Evolutionary conservation across 1,140 invertebrate species (phyloP), one percentile per base, ranked within the genome.

Genomic region (Phocides pigmalion): DNA sequence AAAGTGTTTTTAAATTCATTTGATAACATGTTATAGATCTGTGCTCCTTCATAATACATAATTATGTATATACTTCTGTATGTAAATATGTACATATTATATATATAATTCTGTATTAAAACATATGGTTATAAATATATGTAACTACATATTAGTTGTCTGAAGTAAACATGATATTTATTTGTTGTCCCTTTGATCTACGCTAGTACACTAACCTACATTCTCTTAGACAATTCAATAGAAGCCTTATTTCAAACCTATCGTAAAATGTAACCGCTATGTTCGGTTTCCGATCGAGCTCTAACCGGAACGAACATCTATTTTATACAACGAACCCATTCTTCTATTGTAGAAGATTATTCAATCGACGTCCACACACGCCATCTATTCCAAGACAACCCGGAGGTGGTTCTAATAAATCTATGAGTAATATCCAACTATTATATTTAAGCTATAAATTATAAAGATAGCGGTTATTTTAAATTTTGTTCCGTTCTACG

Each of bases 361-460:
- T n/a, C 46, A 58, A 58, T 58, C 54, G 54, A 41, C 39, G 25
- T 15, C 4, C 54, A 58, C 32, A 46, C 16, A 32, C 22, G 54
- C 54, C 41, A 46, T 58, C 22, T 42, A 58, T 58, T 19, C n/a
- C 14, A 15, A 58, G 20, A 12, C 25, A 32, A 12, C 25, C 22
- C 39, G 53, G 4, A 58, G 54, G 54, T 58, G 22, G 41, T 46
- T n/a, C 39, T 14, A 11, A 58, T 58, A 58, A 58, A 58, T 58
- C 54, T 32, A 32, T 44, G 44, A 11, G 14, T 42, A 58, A 58
- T 58, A 58, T 42, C 39, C 12, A 44, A 32, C 35, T 44, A 58
- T 46, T 58, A 39, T 46, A 58, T 58, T 46, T 32, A 44, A 46
- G 54, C 54, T 44, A 58, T 58, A 58, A 58, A 32, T 32, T 32